Conservation (phyloP, 2,113 vertebrate genomes). For the Ciconia stormi region DNA sequence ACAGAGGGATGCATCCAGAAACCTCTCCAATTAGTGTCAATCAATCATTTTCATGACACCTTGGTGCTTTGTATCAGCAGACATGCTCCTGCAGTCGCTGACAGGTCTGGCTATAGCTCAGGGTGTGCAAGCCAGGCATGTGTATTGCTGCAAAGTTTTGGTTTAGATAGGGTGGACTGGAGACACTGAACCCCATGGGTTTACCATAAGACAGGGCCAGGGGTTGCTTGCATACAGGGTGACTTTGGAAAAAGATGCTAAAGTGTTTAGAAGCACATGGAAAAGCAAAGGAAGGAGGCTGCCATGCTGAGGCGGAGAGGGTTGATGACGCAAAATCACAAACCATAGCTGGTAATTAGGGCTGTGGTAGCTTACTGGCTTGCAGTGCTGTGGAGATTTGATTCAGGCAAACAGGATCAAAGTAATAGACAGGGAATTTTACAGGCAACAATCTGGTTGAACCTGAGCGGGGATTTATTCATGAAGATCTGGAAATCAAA, state of each 20-base stretch:
- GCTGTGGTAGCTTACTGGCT: not conserved
- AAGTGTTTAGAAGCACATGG: not conserved
- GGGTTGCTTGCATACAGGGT: too few relatives aligned
- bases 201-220: not conserved
- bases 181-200: not conserved
- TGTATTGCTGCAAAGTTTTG: not conserved
- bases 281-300: not conserved
- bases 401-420: not conserved
- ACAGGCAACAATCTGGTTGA: not conserved
- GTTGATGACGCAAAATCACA: accelerated
- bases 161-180: not conserved
- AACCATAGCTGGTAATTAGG: not conserved
- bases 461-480: not conserved
- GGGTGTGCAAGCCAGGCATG: accelerated
- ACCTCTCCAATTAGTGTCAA: not conserved
- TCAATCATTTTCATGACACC: not conserved
- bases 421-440: not conserved
- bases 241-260: not conserved
- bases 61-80: not conserved
- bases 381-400: not conserved
- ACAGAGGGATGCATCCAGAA: not conserved
- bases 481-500: conserved; percentile 27
- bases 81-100: not conserved
- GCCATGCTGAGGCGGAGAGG: not conserved
- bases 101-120: not conserved